These are phyloP conservation scores for Strigamia crassipes DNA, from an alignment of 2,888 invertebrate genomes.

Conservation along the genomic window DNA sequence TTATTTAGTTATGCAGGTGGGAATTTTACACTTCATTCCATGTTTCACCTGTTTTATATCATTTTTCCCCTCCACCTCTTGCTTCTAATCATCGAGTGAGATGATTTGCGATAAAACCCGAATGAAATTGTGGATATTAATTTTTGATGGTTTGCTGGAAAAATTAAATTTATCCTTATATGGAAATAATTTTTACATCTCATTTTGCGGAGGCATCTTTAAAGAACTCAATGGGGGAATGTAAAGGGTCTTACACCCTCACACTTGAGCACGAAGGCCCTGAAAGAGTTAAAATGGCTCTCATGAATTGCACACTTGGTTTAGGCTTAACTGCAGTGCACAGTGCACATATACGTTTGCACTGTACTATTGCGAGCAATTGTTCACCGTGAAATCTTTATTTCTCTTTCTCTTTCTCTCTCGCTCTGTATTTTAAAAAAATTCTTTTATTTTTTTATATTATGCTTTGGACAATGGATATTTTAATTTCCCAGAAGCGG, in stretches of 20 bases:
- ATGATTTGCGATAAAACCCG: neutral
- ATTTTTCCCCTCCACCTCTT: neutral
- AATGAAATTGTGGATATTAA: neutral
- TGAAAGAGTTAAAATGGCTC: neutral
- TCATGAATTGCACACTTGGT: conserved; percentile 22
- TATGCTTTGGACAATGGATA: conserved; percentile 10
- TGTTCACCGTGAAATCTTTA: conserved; percentile 24
- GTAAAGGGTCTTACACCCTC: conserved; percentile 18
- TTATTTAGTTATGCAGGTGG: neutral
- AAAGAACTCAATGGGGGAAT: conserved; percentile 16
- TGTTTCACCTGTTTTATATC: neutral
- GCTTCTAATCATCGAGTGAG: neutral
- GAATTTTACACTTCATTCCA: neutral
- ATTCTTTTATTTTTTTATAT: neutral
- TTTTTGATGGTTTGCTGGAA: neutral
- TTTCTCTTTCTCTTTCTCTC: neutral
- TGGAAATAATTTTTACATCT: neutral
- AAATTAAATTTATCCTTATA: neutral
- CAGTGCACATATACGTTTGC: neutral
- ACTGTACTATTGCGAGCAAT: neutral
- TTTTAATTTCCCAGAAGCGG: conserved; percentile 1
- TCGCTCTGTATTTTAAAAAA: neutral
- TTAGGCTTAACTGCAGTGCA: conserved; percentile 31
- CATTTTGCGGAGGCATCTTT: neutral
- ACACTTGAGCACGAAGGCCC: neutral